Evolutionary conservation across 2,797 vertebrate species (phyloP).

Genomic region (Pterois miles): DNA sequence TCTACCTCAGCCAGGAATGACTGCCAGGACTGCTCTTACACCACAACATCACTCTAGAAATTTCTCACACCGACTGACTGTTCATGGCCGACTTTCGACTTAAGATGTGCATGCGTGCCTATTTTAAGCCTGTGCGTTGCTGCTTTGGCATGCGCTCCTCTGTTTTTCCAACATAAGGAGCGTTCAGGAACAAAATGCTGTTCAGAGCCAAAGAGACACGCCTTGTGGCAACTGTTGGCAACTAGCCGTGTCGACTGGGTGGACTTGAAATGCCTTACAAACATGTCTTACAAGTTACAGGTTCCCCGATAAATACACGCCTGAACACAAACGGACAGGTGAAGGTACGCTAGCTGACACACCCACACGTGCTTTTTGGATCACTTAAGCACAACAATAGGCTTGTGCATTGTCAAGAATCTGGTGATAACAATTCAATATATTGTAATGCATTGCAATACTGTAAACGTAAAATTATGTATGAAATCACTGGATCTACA

Average conservation of each 20-base stretch:
- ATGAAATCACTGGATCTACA: no score
- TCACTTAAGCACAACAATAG: not conserved
- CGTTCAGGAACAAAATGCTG: slow-evolving; percentile 21
- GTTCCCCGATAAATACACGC: slow-evolving; percentile 19
- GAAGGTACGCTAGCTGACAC: slow-evolving; percentile 11
- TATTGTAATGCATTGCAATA: no score
- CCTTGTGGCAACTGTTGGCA: slow-evolving; percentile 42
- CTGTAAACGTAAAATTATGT: no score
- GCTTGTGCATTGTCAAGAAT: no score
- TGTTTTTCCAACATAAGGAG: not conserved
- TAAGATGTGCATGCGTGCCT: slow-evolving; percentile 12
- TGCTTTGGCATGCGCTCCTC: slow-evolving; percentile 16
- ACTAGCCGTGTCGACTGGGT: slow-evolving; percentile 12
- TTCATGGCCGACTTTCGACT: slow-evolving; percentile 38
- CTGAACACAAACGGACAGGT: slow-evolving; percentile 11
- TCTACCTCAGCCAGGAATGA: slow-evolving; percentile 28
- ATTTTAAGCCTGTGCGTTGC: slow-evolving; percentile 34
- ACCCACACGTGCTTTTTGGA: slow-evolving; percentile 13
- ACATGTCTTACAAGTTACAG: slow-evolving; percentile 48
- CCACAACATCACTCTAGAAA: slow-evolving; percentile 39
- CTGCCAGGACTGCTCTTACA: slow-evolving; percentile 38
- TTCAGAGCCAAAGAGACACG: slow-evolving; percentile 33
- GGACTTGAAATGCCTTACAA: slow-evolving; percentile 35
- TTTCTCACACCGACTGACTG: slow-evolving; percentile 33
- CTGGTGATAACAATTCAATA: no score